A percentile compares a stretch with the other conserved stretches of the same genome.
phyloP scores from a whole-genome alignment of 2,888 invertebrate species.

The Melikaiella ostensackeni region DNA sequence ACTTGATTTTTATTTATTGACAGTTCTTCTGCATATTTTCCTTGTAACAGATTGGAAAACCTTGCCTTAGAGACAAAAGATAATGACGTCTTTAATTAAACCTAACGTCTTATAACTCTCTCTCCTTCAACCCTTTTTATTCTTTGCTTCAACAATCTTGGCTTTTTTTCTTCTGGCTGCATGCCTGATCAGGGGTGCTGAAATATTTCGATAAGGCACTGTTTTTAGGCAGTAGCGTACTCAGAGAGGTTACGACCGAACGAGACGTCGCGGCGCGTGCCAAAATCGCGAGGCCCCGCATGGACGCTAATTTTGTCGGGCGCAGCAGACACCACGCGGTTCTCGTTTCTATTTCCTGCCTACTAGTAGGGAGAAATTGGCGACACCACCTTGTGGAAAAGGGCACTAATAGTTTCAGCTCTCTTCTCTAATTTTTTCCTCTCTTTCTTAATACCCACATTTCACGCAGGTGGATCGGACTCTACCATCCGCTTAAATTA shows the following conservation, averaged over 20 bases:
- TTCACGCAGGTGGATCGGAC: neutral
- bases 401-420: conserved; percentile 1
- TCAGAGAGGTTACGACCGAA: conserved; percentile 42
- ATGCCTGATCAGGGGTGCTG: conserved; percentile 32
- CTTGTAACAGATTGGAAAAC: neutral
- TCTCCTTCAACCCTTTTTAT: neutral
- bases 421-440: neutral
- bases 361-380: conserved; percentile 26
- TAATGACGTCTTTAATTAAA: neutral
- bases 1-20: neutral
- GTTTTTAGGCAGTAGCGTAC: conserved; percentile 22
- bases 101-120: neutral
- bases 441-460: neutral
- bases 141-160: neutral
- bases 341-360: conserved; percentile 68
- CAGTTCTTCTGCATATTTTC: neutral
- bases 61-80: neutral
- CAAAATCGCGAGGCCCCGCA: conserved; percentile 69
- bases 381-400: conserved; percentile 17
- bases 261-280: conserved; percentile 50
- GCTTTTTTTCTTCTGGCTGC: conserved; percentile 26
- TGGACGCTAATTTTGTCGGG: conserved; percentile 74
- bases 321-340: conserved; percentile 76
- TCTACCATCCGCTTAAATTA: neutral
- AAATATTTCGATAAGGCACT: conserved; percentile 36